Evolutionary conservation across 2,113 vertebrate genomes (phyloP), one percentile per base, ranked within the genome.

Genomic region (Phainopepla nitens): DNA sequence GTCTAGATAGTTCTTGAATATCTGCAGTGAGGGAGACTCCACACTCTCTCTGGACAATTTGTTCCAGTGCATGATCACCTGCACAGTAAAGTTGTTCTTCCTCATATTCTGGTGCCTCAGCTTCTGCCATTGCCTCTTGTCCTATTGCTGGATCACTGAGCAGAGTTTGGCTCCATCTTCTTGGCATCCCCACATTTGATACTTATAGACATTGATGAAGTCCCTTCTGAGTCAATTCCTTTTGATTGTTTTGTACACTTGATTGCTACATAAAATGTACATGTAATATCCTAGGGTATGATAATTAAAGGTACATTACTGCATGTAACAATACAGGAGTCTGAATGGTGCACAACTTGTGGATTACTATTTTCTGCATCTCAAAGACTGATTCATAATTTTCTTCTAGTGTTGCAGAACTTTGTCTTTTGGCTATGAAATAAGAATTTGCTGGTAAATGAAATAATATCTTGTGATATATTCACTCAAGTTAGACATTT

Each of bases 21-120:
- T 29, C 23, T 51, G 23, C 7, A 6, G 4, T 33, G 18, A 11
- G 15, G 28, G 6, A 81, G 8, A 50, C 6, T 44, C 33, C 27
- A 24, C 27, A 44, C 6, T 22, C 7, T 54, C 21, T 49, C 44
- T 44, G 42, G 25, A 15, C 6, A 65, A 28, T 15, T 49, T 65
- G 14, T 27, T 72, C 42, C 58, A 20, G 14, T 23, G 27, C 10
- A 8, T 0, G 0, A 9, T 33, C 21, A 65, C 15, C 51, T 39
- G 10, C 44, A 44, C 13, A 51, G 10, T 58, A 36, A 50, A 42
- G 16, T 54, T 22, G 7, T 19, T 57, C 36, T 73, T 89, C 22
- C 27, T 58, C 15, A 11, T 21, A 33, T 51, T 73, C 33, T 58
- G 13, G 18, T 39, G 33, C 44, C 28, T 50, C 36, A 36, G 15